A percentile compares a stretch with the other conserved stretches of the same genome.
Evolutionary conservation across 2,797 vertebrate genomes (phyloP).

Genomic region (Enteromius radiatus): DNA sequence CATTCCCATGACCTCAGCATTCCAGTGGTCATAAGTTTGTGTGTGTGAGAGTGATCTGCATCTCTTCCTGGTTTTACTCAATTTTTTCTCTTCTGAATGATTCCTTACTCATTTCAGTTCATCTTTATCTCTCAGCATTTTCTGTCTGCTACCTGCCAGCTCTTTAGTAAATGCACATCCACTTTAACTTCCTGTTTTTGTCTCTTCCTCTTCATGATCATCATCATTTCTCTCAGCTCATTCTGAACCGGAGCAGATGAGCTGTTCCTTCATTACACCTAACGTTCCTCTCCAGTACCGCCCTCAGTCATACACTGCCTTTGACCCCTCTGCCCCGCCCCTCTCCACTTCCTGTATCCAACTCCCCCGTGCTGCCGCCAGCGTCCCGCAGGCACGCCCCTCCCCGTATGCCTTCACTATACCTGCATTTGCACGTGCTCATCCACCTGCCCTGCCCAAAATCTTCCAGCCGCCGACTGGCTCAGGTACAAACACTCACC

Average conservation of each 20-base stretch:
- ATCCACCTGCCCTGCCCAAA: conserved; percentile 80
- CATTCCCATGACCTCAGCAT: conserved; percentile 35
- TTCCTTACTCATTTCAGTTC: conserved; percentile 3
- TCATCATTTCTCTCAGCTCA: conserved; percentile 59
- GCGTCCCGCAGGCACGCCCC: conserved; percentile 58
- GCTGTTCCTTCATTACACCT: conserved; percentile 62
- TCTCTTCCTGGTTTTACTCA: conserved; percentile 42
- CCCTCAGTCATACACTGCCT: conserved; percentile 58
- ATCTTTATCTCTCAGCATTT: neutral
- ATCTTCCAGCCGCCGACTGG: conserved; percentile 75
- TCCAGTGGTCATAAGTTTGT: conserved; percentile 8
- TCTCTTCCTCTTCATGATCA: conserved; percentile 33
- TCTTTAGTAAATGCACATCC: neutral
- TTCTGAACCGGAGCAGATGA: conserved; percentile 66
- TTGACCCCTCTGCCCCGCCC: conserved; percentile 56
- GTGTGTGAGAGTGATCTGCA: conserved; percentile 41
- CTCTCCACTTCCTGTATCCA: conserved; percentile 25
- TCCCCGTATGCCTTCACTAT: conserved; percentile 70
- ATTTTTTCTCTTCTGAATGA: conserved; percentile 28
- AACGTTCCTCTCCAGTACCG: conserved; percentile 60
- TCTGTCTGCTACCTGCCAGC: neutral
- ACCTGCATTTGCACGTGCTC: conserved; percentile 73
- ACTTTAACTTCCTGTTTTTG: conserved; percentile 19
- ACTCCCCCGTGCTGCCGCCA: conserved; percentile 31
- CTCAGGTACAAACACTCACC: conserved; percentile 72